A percentile compares a stretch with the other conserved stretches of the same genome.
These are phyloP conservation scores for Onychomys arenicola DNA, from an alignment of 2,797 vertebrate genomes.

Conservation along the genomic window DNA sequence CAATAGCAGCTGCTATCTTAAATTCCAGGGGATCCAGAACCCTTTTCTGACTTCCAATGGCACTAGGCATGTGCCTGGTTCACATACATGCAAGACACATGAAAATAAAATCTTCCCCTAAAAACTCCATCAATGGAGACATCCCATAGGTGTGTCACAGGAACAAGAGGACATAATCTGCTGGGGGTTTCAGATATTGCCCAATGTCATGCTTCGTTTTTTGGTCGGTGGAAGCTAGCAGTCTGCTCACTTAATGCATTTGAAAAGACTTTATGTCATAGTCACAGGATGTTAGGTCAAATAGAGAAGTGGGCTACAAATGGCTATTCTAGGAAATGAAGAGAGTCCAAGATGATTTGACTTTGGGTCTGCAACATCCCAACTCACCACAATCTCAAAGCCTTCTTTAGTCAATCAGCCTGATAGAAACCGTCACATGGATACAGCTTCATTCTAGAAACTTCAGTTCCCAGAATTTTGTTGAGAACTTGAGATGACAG, in stretches of 20 bases:
- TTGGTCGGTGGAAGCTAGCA: not conserved
- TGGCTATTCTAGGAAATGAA: not conserved
- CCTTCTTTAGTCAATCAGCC: not conserved
- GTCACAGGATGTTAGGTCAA: not conserved
- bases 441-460: not conserved
- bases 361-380: not conserved
- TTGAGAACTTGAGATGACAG: conserved; percentile 51
- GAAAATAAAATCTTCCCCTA: not conserved
- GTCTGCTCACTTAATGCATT: not conserved
- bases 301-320: not conserved
- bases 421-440: not conserved
- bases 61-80: not conserved
- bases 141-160: not conserved
- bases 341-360: not conserved
- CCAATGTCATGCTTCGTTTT: not conserved
- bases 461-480: not conserved
- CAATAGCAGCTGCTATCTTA: not conserved
- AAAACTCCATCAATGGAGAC: not conserved
- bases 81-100: not conserved
- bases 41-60: not conserved
- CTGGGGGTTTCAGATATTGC: not conserved
- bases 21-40: not conserved
- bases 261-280: not conserved
- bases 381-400: not conserved
- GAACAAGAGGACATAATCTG: too few relatives aligned